A percentile compares a stretch with the other conserved stretches of the same genome.
Evolutionary conservation across 2,888 invertebrate species (phyloP).

Genomic region (Dimorphilus gyrociliatus): DNA sequence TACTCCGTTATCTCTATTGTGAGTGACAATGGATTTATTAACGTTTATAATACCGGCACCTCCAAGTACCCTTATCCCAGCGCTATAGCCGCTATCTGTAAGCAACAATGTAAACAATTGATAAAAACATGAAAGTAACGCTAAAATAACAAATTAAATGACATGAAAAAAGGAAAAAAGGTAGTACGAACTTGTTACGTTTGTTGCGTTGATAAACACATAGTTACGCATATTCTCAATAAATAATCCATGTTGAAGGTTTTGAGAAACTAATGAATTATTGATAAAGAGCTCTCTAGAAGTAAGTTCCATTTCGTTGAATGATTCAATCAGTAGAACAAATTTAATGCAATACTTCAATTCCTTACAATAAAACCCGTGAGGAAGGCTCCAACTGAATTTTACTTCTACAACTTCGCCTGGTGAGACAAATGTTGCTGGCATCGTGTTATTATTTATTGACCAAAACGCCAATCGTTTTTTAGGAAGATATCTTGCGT

Average conservation of each 20-base stretch:
- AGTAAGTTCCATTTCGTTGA: no score
- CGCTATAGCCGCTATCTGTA: slow-evolving; percentile 61
- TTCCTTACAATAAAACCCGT: no score
- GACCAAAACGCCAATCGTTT: no score
- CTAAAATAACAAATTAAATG: not conserved
- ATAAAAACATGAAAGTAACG: not conserved
- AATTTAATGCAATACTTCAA: no score
- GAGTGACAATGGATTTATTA: slow-evolving; percentile 69
- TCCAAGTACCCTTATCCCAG: slow-evolving; percentile 69
- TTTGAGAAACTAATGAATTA: slow-evolving; percentile 65
- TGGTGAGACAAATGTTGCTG: no score
- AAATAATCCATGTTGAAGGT: slow-evolving; percentile 85
- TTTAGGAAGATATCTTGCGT: no score
- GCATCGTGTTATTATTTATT: no score
- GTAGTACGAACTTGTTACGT: no score
- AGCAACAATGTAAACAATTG: not conserved
- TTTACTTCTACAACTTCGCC: no score
- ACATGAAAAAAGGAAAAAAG: slow-evolving; percentile 37
- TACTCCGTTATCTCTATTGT: slow-evolving; percentile 57
- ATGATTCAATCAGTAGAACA: no score
- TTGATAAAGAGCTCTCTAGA: slow-evolving; percentile 46
- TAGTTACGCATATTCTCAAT: slow-evolving; percentile 75
- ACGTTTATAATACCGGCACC: slow-evolving; percentile 88
- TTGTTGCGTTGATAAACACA: slow-evolving; percentile 63
- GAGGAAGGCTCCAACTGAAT: no score